Evolutionary conservation across 2,113 vertebrate genomes (phyloP).

Genomic region (Nibea coibor): DNA sequence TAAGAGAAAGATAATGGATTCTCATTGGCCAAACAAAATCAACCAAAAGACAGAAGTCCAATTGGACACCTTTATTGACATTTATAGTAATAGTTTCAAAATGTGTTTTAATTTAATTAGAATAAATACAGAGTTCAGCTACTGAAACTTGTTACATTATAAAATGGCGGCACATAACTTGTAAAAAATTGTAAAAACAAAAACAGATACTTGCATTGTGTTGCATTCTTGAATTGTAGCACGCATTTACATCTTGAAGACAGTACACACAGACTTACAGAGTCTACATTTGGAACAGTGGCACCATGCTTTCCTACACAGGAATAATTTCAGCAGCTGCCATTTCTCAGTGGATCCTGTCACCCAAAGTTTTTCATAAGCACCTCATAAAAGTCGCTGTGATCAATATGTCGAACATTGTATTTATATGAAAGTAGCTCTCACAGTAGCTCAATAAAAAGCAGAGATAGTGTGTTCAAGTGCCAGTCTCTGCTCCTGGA

Average conservation of each 20-base stretch:
- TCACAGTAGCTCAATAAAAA: constrained; percentile 15
- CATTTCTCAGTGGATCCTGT: constrained; percentile 35
- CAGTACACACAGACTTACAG: constrained; percentile 32
- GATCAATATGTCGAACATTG: constrained; percentile 2
- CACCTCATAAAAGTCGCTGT: constrained; percentile 31
- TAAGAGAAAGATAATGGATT: constrained; percentile 3
- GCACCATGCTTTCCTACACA: constrained; percentile 32
- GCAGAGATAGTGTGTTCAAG: neutral
- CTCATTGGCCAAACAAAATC: constrained; percentile 6
- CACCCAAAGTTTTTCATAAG: constrained; percentile 16
- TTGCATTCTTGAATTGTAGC: neutral
- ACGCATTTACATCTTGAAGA: constrained; percentile 24
- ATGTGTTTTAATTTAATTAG: constrained; percentile 43
- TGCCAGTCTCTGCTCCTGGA: neutral
- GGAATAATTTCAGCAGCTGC: constrained; percentile 67
- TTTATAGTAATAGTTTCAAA: constrained; percentile 53
- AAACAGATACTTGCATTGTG: constrained; percentile 32
- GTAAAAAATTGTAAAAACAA: neutral
- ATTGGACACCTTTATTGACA: constrained; percentile 50
- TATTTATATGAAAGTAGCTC: neutral
- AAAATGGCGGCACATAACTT: constrained; percentile 34
- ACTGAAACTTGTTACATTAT: constrained; percentile 18
- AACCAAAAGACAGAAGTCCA: neutral
- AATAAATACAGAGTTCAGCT: constrained; percentile 70
- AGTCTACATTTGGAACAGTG: constrained; percentile 27